Percentiles rank a stretch among this genome's conserved stretches.
Evolutionary conservation across 2,797 vertebrate genomes (phyloP).

Genomic region (Neosalanx taihuensis): DNA sequence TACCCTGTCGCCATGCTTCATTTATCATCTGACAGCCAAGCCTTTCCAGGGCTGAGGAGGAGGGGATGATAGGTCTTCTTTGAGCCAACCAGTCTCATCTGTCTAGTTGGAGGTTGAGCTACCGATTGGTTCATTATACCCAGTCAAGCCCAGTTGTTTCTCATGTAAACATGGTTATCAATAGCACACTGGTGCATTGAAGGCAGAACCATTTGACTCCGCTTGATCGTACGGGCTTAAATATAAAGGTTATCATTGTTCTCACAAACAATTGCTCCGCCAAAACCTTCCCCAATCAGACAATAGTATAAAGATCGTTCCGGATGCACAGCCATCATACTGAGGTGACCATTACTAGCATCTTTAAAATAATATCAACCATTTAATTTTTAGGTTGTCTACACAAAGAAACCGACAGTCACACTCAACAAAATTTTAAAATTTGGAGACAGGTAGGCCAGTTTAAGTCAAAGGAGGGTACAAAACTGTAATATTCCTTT

Average conservation of each 20-base stretch:
- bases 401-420: not conserved
- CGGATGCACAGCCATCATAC: not conserved
- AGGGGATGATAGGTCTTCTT: constrained; percentile 1
- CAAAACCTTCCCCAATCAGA: not conserved
- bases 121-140: not conserved
- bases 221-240: not conserved
- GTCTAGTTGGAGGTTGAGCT: not conserved
- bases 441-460: not conserved
- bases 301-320: not conserved
- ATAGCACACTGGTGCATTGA: too few relatives aligned
- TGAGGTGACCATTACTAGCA: not conserved
- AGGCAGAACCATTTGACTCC: not conserved
- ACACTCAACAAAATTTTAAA: not conserved
- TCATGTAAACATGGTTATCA: too few relatives aligned
- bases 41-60: not conserved
- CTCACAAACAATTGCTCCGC: not conserved
- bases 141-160: not conserved
- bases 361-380: not conserved
- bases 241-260: not conserved
- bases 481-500: constrained; percentile 16
- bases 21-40: not conserved
- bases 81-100: not conserved
- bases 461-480: not conserved
- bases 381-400: not conserved
- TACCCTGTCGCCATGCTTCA: not conserved